phyloP scores from a whole-genome alignment of 1,140 invertebrate species.

The Thrips palmi region DNA sequence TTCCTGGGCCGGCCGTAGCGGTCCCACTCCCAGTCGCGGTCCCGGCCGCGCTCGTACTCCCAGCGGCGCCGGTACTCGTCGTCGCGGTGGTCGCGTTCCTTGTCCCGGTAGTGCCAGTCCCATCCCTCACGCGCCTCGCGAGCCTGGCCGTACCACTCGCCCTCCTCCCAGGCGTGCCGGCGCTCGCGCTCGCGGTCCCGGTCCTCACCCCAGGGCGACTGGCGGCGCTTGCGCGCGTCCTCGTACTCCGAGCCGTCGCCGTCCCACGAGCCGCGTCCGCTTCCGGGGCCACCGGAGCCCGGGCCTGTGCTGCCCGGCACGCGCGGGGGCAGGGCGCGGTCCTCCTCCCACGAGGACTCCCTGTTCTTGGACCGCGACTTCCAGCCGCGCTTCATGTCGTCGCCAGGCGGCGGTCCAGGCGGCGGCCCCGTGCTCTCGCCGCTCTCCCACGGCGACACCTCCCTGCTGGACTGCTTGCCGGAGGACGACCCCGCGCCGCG shows the following conservation, averaged over 20 bases:
- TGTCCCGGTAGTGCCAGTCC: constrained; percentile 20
- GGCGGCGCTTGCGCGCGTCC: constrained; percentile 19
- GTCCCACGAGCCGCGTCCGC: constrained; percentile 24
- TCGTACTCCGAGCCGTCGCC: constrained; percentile 25
- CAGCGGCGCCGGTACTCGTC: no score
- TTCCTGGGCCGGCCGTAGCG: no score
- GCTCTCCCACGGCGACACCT: not conserved
- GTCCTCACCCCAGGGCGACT: constrained; percentile 14
- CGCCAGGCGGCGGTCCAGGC: not conserved
- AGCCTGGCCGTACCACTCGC: constrained; percentile 15
- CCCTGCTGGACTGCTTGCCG: not conserved
- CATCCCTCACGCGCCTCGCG: constrained; percentile 16
- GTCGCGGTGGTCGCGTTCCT: no score
- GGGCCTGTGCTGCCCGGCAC: constrained; percentile 14
- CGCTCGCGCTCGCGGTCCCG: constrained; percentile 15
- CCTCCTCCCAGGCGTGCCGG: constrained; percentile 18
- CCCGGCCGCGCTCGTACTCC: no score
- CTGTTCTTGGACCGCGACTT: constrained; percentile 13
- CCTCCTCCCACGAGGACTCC: constrained; percentile 16
- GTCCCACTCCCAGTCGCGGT: no score
- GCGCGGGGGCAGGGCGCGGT: no score
- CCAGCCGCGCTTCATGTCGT: constrained; percentile 14
- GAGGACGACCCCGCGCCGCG: not conserved
- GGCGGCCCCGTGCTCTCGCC: not conserved
- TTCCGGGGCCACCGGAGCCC: constrained; percentile 11